Conservation (phyloP, 2,113 vertebrate species). For the Pithys albifrons region DNA sequence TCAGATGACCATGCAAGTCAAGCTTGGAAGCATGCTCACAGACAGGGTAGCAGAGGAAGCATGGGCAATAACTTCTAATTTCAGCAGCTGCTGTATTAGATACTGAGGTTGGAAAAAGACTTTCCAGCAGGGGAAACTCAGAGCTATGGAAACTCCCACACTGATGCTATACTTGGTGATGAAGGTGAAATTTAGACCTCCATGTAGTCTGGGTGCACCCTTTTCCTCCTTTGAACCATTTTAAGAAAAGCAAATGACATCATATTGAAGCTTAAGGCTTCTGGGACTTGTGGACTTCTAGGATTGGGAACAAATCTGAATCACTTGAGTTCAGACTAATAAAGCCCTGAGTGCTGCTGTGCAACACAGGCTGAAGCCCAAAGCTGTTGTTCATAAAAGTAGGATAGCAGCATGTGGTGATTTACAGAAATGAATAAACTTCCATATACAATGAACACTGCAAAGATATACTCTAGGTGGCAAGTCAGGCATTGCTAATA, state of each 20-base stretch:
- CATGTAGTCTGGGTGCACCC: background rate
- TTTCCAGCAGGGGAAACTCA: background rate
- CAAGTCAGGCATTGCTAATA: background rate
- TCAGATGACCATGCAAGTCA: background rate
- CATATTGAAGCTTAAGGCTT: background rate
- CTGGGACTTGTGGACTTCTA: background rate
- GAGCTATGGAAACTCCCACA: background rate
- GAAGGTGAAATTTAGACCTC: background rate
- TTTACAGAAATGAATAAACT: background rate
- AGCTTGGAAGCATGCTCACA: background rate
- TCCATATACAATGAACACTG: background rate
- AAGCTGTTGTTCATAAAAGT: background rate
- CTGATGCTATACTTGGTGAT: background rate
- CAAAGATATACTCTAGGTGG: background rate
- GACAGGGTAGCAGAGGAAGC: background rate
- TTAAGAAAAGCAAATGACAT: background rate
- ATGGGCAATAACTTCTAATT: background rate
- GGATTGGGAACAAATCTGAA: background rate
- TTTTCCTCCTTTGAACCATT: background rate
- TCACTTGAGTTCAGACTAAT: background rate
- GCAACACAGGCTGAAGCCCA: background rate
- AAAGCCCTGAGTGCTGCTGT: background rate
- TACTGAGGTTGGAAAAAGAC: background rate
- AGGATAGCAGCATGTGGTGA: background rate
- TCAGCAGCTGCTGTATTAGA: background rate